Conservation (phyloP, 2,113 vertebrate species). For the Sinocyclocheilus anophthalmus region DNA sequence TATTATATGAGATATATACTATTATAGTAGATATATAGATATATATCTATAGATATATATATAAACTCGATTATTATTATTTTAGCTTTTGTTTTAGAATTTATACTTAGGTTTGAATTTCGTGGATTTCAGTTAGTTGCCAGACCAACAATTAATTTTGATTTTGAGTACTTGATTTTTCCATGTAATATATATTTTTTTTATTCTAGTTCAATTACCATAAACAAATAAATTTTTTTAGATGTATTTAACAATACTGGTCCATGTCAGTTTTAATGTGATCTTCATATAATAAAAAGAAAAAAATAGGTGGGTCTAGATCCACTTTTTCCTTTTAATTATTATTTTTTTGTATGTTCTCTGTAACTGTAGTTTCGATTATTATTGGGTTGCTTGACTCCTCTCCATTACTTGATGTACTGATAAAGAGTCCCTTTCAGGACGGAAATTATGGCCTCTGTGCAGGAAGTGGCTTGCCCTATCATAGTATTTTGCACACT, state of each 20-base stretch:
- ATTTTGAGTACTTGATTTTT: too few relatives aligned
- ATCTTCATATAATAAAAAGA: not conserved
- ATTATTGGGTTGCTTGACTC: not conserved
- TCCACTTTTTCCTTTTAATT: not conserved
- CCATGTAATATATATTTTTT: too few relatives aligned
- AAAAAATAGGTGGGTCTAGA: not conserved
- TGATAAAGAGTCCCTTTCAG: not conserved
- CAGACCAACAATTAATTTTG: too few relatives aligned
- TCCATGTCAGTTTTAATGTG: not conserved
- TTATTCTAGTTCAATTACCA: too few relatives aligned
- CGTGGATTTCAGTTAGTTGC: too few relatives aligned
- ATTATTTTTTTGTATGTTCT: not conserved
- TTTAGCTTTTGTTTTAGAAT: not conserved
- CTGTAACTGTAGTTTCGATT: not conserved
- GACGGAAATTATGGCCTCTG: conserved; percentile 27
- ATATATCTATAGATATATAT: too few relatives aligned
- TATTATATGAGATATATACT: too few relatives aligned
- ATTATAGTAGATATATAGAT: too few relatives aligned
- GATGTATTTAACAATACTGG: too few relatives aligned
- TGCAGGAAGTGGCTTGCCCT: conserved; percentile 24
- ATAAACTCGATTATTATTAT: too few relatives aligned
- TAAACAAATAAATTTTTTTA: too few relatives aligned
- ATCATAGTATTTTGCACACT: not conserved
- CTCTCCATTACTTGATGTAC: not conserved
- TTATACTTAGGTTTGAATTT: too few relatives aligned